These are phyloP conservation scores for Leptarthrus brevirostris DNA, from an alignment of 2,888 invertebrate genomes.

Conservation along the genomic window DNA sequence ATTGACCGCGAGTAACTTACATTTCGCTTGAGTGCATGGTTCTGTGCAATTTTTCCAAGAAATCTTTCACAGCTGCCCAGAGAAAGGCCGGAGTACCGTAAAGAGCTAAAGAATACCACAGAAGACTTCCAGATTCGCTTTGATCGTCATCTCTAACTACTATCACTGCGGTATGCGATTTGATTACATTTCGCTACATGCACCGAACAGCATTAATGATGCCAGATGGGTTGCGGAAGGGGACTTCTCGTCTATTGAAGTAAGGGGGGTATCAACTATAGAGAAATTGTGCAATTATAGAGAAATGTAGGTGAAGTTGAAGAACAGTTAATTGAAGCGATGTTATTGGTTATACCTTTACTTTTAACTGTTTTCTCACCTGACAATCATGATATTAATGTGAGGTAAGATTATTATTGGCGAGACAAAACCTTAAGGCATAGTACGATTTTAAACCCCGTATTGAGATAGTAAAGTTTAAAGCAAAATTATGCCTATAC, in stretches of 20 bases:
- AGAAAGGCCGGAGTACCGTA: constrained; percentile 44
- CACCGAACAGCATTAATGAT: background rate
- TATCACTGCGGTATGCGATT: constrained; percentile 38
- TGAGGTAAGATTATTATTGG: too few species aligned
- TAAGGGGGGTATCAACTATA: background rate
- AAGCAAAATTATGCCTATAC: too few species aligned
- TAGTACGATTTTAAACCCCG: too few species aligned
- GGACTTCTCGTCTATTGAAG: constrained; percentile 18
- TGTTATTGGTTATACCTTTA: constrained; percentile 37
- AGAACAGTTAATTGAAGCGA: constrained; percentile 38
- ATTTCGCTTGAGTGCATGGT: constrained; percentile 39
- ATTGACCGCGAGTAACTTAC: constrained; percentile 42
- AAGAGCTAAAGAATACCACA: constrained; percentile 40
- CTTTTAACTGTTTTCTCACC: constrained; percentile 43
- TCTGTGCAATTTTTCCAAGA: constrained; percentile 45
- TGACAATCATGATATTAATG: too few species aligned
- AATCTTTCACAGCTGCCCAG: constrained; percentile 35
- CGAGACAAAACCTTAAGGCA: too few species aligned
- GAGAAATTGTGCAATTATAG: constrained; percentile 45
- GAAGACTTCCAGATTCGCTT: constrained; percentile 42
- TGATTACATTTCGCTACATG: constrained; percentile 12
- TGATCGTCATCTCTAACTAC: constrained; percentile 35
- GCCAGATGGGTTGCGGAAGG: constrained; percentile 27
- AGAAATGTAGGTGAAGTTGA: constrained; percentile 43
- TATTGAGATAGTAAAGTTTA: too few species aligned